A percentile compares a stretch with the other conserved stretches of the same genome.
These are phyloP conservation scores for Sepiola atlantica DNA, from an alignment of 2,888 invertebrate species.

Conservation along the genomic window DNA sequence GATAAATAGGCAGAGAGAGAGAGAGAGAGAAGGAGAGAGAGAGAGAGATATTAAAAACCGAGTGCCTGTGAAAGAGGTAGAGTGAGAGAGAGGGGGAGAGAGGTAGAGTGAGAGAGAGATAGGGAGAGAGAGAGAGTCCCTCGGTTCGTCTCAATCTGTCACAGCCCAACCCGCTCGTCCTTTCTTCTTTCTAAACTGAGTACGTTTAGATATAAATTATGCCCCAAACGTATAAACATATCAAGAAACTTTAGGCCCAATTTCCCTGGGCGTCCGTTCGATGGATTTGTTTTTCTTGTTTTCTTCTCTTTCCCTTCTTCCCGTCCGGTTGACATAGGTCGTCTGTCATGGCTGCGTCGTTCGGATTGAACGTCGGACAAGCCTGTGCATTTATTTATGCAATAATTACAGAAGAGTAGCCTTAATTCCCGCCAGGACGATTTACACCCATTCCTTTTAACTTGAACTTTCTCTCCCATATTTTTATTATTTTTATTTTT, in stretches of 20 bases:
- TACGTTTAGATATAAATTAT: conserved; percentile 10
- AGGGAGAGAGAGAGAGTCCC: background rate
- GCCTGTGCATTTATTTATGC: conserved; percentile 32
- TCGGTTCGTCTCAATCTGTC: background rate
- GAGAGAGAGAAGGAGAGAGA: background rate
- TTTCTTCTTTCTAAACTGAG: background rate
- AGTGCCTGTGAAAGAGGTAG: background rate
- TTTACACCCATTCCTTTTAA: conserved; percentile 14
- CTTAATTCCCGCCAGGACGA: conserved; percentile 16
- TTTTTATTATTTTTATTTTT: too few species aligned
- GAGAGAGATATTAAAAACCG: background rate
- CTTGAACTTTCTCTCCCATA: background rate
- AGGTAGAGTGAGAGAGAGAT: background rate
- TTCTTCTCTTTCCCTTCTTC: too few species aligned
- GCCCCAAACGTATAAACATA: conserved; percentile 3
- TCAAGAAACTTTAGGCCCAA: conserved; percentile 10
- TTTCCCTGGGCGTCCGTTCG: background rate
- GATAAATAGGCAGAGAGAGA: background rate
- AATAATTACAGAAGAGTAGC: background rate
- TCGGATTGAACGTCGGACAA: background rate
- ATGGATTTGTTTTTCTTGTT: background rate
- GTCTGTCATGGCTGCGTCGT: background rate
- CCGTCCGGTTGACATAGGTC: background rate
- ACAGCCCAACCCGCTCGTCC: background rate
- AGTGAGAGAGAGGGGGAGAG: background rate